These are phyloP conservation scores for Vidua macroura DNA, from an alignment of 2,113 vertebrate species.

Conservation along the genomic window DNA sequence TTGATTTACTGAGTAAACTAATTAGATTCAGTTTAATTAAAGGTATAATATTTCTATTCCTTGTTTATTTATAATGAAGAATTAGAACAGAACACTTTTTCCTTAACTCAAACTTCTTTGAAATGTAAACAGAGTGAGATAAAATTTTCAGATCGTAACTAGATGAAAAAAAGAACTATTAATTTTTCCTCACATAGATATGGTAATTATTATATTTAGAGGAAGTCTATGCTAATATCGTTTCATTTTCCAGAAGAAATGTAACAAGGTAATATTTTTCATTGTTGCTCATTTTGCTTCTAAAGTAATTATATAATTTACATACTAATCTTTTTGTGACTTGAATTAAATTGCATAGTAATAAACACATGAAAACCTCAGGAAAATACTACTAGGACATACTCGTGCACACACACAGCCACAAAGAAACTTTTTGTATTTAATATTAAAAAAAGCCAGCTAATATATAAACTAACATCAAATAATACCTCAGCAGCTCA, in stretches of 20 bases:
- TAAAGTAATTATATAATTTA: constrained; percentile 12
- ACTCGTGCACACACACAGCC: not conserved
- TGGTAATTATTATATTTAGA: constrained; percentile 10
- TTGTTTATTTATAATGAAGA: not conserved
- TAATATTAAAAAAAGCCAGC: not conserved
- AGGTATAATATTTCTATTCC: not conserved
- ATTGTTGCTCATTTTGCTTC: constrained; percentile 16
- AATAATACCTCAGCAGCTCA: not conserved
- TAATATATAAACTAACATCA: not conserved
- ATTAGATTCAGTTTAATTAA: not conserved
- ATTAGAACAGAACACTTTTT: not conserved
- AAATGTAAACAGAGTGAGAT: not conserved
- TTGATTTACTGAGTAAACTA: not conserved
- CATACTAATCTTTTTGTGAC: constrained; percentile 32
- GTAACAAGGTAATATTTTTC: not conserved
- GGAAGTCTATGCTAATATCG: not conserved
- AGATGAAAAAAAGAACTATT: not conserved
- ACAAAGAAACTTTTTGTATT: not conserved
- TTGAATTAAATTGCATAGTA: constrained; percentile 8
- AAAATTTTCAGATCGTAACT: not conserved
- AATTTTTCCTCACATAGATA: constrained; percentile 18
- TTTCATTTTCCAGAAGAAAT: constrained; percentile 10
- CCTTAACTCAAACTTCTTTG: not conserved
- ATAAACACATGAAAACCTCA: not conserved
- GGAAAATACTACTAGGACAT: not conserved